phyloP scores from a whole-genome alignment of 2,888 invertebrate genomes.

The Pteria penguin region DNA sequence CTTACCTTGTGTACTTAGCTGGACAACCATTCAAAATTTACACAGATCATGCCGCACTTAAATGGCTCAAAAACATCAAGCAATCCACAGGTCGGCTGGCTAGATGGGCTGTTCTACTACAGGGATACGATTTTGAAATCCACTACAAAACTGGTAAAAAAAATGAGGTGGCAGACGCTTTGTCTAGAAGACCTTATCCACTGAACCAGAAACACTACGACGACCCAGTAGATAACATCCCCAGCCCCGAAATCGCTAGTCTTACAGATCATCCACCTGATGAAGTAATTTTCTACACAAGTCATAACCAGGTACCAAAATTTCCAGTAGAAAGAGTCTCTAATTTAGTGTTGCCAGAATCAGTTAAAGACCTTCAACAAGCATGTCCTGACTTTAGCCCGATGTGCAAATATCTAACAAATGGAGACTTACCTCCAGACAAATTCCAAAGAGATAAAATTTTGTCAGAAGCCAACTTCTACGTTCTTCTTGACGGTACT shows the following conservation, averaged over 20 bases:
- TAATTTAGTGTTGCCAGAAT: conserved; percentile 36
- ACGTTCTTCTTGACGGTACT: neutral
- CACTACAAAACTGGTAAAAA: conserved; percentile 29
- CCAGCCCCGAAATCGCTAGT: neutral
- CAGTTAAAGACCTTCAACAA: neutral
- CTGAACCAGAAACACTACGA: neutral
- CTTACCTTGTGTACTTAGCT: conserved; percentile 46
- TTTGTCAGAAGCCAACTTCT: neutral
- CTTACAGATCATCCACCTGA: neutral
- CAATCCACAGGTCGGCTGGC: conserved; percentile 32
- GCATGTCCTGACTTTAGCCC: neutral
- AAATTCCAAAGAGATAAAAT: neutral
- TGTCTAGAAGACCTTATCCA: conserved; percentile 26
- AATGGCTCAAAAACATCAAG: conserved; percentile 39
- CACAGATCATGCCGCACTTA: conserved; percentile 48
- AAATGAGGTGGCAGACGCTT: conserved; percentile 34
- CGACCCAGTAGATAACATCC: neutral
- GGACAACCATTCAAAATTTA: conserved; percentile 33
- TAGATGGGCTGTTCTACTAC: conserved; percentile 31
- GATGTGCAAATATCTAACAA: neutral
- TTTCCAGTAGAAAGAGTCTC: too few relatives aligned
- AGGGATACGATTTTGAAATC: conserved; percentile 29
- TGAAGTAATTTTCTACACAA: conserved; percentile 14
- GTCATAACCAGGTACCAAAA: too few relatives aligned
- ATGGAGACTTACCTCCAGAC: neutral